Conservation (phyloP, 2,888 invertebrate genomes). For the Criorhina ranunculi region DNA sequence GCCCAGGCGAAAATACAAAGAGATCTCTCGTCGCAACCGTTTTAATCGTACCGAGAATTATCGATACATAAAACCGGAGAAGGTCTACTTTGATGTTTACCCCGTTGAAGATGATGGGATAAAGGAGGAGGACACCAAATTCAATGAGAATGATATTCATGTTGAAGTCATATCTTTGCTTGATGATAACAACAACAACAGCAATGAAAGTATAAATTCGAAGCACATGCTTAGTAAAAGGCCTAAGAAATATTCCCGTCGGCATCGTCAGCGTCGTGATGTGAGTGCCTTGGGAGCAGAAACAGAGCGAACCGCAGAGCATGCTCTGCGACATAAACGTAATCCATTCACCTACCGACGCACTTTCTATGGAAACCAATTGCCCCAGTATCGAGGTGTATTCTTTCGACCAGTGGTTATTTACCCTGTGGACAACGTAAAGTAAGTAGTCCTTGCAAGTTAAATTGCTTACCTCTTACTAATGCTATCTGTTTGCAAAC, state of each 20-base stretch:
- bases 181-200: constrained; percentile 42
- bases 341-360: constrained; percentile 12
- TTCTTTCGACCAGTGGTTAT: not conserved
- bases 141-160: constrained; percentile 73
- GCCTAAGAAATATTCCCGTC: constrained; percentile 80
- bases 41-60: constrained; percentile 67
- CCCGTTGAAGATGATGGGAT: constrained; percentile 78
- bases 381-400: constrained; percentile 41
- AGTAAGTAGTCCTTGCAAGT: constrained; percentile 11
- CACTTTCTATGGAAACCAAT: constrained; percentile 14
- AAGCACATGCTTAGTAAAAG: constrained; percentile 79
- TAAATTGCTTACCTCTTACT: not conserved
- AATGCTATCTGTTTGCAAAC: not conserved
- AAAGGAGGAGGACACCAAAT: constrained; percentile 62
- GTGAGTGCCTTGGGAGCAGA: not conserved
- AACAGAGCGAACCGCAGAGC: not conserved
- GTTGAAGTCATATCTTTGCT: constrained; percentile 77
- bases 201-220: constrained; percentile 15
- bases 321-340: constrained; percentile 43
- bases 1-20: constrained; percentile 77
- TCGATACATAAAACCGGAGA: constrained; percentile 78
- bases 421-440: not conserved
- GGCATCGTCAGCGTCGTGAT: constrained; percentile 80
- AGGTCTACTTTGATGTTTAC: constrained; percentile 81
- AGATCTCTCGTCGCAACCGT: constrained; percentile 77